Evolutionary conservation across 2,888 invertebrate genomes (phyloP), one percentile per base, ranked within the genome.

Genomic region (Melanargia galathea): DNA sequence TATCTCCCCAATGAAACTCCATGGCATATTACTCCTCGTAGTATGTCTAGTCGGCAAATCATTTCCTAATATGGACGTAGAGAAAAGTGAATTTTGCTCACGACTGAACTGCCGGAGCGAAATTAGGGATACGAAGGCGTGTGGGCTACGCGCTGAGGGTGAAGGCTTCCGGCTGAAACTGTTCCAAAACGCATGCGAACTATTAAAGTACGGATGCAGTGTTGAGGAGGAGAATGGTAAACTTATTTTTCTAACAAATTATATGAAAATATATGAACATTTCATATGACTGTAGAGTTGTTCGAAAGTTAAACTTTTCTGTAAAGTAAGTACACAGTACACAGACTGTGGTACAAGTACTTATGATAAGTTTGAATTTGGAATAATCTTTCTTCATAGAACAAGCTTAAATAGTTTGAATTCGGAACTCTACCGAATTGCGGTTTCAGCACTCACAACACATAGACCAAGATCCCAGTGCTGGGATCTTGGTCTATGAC

Each of bases 101-200:
- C 68, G 64, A 59, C 65, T 87, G 0, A 55, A 67, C 0, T 87
- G 87, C 60, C 35, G 13, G 40, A 13, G 8, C 55, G 72, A 75
- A 22, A 72, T 68, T 13, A 58, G 58, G 6, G 49, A 55, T 1
- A 45, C 10, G 10, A 11, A 13, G 6, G 84, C 84, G 0, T 90
- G 89, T 66, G 89, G 87, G 0, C 69, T 85, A 0, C 75, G 78
- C 16, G 70, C 71, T 1, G 78, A 81, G 43, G 73, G 73, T 0
- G 70, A 72, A 0, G 77, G 78, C 0, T 75, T 75, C 35, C 70
- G 72, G 0, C 62, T 85, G 7, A 84, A 73, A 63, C 11, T 78
- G n/a, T 90, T 89, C 70, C 70, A 78, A 22, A 83, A 78, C 57
- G 83, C 84, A 70, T 90, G 90, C 66, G 73, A 78, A 8, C 68